Evolutionary conservation across 2,113 vertebrate species (phyloP).

Genomic region (Rhizomys pruinosus): DNA sequence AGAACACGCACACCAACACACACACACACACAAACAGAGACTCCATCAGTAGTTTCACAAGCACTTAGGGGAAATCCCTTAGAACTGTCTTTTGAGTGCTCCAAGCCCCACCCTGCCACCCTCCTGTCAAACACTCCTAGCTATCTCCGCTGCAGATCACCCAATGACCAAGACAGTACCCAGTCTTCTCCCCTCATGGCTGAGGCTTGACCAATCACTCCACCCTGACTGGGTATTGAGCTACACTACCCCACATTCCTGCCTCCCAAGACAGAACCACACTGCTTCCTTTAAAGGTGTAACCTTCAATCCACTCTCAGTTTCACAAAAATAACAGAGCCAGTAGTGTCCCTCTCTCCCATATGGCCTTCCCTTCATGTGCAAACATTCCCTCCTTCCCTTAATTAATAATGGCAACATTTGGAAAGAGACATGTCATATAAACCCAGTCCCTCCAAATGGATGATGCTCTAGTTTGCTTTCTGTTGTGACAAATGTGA

Average conservation of each 20-base stretch:
- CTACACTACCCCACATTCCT: too few species aligned
- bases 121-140: background rate
- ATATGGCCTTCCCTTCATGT: background rate
- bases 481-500: too few species aligned
- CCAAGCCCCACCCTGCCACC: background rate
- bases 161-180: background rate
- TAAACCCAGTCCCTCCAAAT: too few species aligned
- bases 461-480: too few species aligned
- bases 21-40: too few species aligned
- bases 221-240: too few species aligned
- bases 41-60: background rate
- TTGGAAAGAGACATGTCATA: background rate
- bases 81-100: too few species aligned
- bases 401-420: background rate
- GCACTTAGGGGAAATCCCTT: background rate
- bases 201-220: background rate
- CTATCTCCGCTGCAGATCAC: accelerated
- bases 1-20: too few species aligned
- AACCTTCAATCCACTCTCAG: background rate
- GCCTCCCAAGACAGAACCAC: background rate
- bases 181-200: background rate
- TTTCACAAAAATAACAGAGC: background rate
- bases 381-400: background rate
- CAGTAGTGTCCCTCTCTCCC: background rate
- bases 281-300: background rate